Conservation (phyloP, 2,113 vertebrate genomes). For the Tupaia chinensis region DNA sequence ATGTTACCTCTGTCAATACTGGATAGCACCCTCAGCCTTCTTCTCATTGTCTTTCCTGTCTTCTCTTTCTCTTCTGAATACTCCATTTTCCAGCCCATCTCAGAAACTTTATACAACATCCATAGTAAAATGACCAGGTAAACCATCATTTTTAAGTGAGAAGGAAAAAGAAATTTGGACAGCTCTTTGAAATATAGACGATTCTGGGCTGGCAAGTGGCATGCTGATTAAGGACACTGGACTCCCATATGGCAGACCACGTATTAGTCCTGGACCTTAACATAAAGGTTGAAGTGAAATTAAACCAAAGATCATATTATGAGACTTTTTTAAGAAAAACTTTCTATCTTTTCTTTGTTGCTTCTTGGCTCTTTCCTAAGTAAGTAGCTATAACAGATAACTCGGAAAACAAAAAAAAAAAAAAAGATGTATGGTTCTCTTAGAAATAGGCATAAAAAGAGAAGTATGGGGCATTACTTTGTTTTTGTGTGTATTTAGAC, state of each 20-base stretch:
- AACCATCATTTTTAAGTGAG: background rate
- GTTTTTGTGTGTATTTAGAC: constrained; percentile 10
- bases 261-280: too few relatives aligned
- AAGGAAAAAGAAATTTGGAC: background rate
- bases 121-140: background rate
- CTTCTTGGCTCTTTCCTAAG: background rate
- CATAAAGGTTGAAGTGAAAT: background rate
- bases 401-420: background rate
- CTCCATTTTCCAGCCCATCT: background rate
- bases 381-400: background rate
- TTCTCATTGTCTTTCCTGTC: background rate
- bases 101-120: background rate
- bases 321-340: background rate
- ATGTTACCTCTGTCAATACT: background rate
- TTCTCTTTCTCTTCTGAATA: background rate
- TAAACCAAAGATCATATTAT: background rate
- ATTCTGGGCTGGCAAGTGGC: background rate
- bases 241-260: too few relatives aligned
- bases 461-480: background rate
- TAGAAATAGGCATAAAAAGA: background rate
- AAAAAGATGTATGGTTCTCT: background rate
- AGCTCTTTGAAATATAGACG: background rate
- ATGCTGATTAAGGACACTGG: too few relatives aligned
- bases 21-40: background rate
- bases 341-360: background rate